Percentiles rank a stretch among this genome's conserved stretches.
Evolutionary conservation across 2,888 invertebrate species (phyloP).

Genomic region (Scrobipalpa costella): DNA sequence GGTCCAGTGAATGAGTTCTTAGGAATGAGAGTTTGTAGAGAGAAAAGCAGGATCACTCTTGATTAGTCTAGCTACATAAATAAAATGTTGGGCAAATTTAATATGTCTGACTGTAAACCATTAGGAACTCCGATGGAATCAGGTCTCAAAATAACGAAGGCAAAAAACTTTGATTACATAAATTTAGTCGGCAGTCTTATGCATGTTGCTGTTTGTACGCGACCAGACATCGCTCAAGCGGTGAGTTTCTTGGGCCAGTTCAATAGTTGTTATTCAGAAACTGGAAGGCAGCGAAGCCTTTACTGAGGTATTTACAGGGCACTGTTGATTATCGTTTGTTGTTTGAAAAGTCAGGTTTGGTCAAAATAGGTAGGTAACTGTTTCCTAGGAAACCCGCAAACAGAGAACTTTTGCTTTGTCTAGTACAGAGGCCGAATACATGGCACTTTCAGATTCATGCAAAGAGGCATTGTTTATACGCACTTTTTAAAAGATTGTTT

Average conservation of each 20-base stretch:
- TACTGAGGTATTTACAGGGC: slow-evolving; percentile 37
- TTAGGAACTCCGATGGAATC: slow-evolving; percentile 29
- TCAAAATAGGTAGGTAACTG: slow-evolving; percentile 26
- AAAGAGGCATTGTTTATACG: slow-evolving; percentile 27
- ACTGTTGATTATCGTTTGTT: slow-evolving; percentile 30
- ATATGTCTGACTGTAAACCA: slow-evolving; percentile 27
- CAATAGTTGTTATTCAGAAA: slow-evolving; percentile 32
- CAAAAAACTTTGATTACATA: slow-evolving; percentile 2
- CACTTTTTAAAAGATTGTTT: slow-evolving; percentile 21
- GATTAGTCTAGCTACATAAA: slow-evolving; percentile 26
- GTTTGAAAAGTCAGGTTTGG: slow-evolving; percentile 21
- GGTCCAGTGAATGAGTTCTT: slow-evolving; percentile 28
- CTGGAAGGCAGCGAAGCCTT: slow-evolving; percentile 37
- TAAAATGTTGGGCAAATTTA: slow-evolving; percentile 20
- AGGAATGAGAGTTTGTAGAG: slow-evolving; percentile 28
- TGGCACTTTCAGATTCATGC: slow-evolving; percentile 31
- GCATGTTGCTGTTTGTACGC: slow-evolving; percentile 34
- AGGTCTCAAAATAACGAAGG: slow-evolving; percentile 22
- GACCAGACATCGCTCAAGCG: slow-evolving; percentile 37
- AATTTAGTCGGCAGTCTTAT: slow-evolving; percentile 32
- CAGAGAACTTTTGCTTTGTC: slow-evolving; percentile 32
- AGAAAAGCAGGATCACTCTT: slow-evolving; percentile 14
- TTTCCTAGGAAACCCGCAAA: slow-evolving; percentile 33
- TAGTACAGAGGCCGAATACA: slow-evolving; percentile 33
- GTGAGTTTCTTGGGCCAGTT: slow-evolving; percentile 36